Evolutionary conservation across 1,140 invertebrate genomes (phyloP), one percentile per base, ranked within the genome.

Genomic region (Aphelinus certus): DNA sequence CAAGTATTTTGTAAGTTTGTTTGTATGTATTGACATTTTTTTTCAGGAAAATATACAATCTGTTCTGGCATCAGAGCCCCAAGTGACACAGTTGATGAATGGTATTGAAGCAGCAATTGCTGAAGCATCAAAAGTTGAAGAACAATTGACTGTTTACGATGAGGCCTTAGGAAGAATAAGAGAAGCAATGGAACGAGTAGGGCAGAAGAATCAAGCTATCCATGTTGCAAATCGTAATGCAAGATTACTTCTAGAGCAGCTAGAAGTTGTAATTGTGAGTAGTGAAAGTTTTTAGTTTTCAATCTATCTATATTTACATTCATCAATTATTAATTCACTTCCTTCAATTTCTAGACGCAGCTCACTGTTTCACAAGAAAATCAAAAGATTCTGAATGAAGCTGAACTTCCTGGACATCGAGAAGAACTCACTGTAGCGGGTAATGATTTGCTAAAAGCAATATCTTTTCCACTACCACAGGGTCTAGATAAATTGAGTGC

Each of bases 121-220:
- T 57, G 94, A 96, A 89, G 93, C 94, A 48, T 92, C 93, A 79
- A 89, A 90, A 75, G 91, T 96, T 26, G 95, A 96, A 88, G 87
- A 85, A 43, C 90, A 93, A 73, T 84, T 96, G 58, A 91, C 93
- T 81, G 87, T 87, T 56, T 96, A 96, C 84, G 94, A 96, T 84
- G 93, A 95, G 80, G 92, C 95, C 47, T 86, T 96, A 42, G 91
- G 93, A 74, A 92, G 95, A 84, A 94, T 96, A 3, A 90, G 94
- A 78, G 94, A 95, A 84, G 94, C 93, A 9, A 95, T 96, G 90
- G 92, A 94, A 77, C 94, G 95, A 81, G 96, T 98, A 88, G 96
- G 96, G 78, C 94, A 97, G 80, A 97, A 97, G 84, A 97, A 97
- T 90, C 91, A 93, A 3, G 91, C 95, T 78, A 95, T 97, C 81